These are phyloP conservation scores for Tachina fera DNA, from an alignment of 2,888 invertebrate species.

Conservation along the genomic window DNA sequence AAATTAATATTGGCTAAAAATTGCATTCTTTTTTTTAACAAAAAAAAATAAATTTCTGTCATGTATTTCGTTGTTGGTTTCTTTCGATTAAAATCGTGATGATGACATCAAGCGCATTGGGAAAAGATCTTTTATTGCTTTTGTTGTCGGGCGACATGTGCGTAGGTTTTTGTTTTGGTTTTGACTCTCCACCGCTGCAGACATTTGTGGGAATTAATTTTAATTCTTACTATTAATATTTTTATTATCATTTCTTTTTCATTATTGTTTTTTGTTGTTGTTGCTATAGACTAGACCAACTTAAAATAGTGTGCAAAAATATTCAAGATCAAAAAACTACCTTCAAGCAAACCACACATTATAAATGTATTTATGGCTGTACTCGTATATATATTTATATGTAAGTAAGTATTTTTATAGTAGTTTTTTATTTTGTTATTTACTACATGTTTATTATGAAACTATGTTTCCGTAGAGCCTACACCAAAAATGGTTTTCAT, in stretches of 20 bases:
- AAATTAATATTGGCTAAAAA: slow-evolving; percentile 7
- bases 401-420: not conserved
- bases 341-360: too few species aligned
- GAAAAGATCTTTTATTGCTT: not conserved
- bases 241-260: slow-evolving; percentile 8
- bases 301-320: slow-evolving; percentile 42
- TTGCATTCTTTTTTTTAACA: not conserved
- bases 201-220: slow-evolving; percentile 59
- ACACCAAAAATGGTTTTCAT: slow-evolving; percentile 52
- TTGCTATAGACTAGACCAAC: slow-evolving; percentile 40
- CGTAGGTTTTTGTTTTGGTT: slow-evolving; percentile 66
- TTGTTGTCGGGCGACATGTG: not conserved
- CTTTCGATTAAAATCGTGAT: slow-evolving; percentile 14
- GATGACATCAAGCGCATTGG: slow-evolving; percentile 59
- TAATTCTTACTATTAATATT: slow-evolving; percentile 4
- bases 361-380: not conserved
- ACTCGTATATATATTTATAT: not conserved
- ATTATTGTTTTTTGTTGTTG: not conserved
- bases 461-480: not conserved
- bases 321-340: not conserved
- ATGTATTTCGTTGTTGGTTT: not conserved
- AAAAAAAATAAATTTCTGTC: slow-evolving; percentile 10
- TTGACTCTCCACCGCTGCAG: slow-evolving; percentile 43
- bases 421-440: not conserved
- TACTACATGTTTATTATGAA: not conserved